phyloP scores from a whole-genome alignment of 2,888 invertebrate species.

The Cotesia congregata region DNA sequence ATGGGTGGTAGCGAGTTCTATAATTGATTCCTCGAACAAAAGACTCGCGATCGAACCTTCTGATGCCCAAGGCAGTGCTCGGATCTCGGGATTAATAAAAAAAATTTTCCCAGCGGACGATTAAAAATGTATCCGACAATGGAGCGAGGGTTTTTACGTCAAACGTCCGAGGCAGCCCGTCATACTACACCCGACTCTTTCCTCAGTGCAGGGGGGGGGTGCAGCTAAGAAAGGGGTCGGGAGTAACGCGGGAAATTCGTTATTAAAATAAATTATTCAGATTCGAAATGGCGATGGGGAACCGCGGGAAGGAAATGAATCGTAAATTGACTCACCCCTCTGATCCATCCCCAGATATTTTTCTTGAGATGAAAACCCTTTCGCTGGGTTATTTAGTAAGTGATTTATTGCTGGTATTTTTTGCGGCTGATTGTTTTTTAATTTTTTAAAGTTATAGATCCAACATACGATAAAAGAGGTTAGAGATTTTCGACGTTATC shows the following conservation, averaged over 20 bases:
- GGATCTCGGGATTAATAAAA: slow-evolving; percentile 23
- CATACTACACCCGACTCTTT: slow-evolving; percentile 25
- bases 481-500: no score
- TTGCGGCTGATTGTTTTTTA: neutral
- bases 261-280: slow-evolving; percentile 70
- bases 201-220: slow-evolving; percentile 39
- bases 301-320: slow-evolving; percentile 68
- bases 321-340: slow-evolving; percentile 64
- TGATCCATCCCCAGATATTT: slow-evolving; percentile 10
- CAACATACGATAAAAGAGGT: no score
- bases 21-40: slow-evolving; percentile 32
- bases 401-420: neutral
- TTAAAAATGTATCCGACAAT: slow-evolving; percentile 64
- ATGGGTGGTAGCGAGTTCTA: neutral
- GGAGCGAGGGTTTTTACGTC: slow-evolving; percentile 56
- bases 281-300: slow-evolving; percentile 67
- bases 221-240: slow-evolving; percentile 30
- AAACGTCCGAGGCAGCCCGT: slow-evolving; percentile 58
- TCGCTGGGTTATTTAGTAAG: slow-evolving; percentile 35
- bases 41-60: slow-evolving; percentile 26
- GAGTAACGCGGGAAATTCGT: slow-evolving; percentile 60
- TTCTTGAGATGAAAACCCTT: slow-evolving; percentile 43
- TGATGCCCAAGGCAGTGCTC: slow-evolving; percentile 18
- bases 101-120: slow-evolving; percentile 48
- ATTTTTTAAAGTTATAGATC: neutral